Conservation (phyloP, 1,140 invertebrate species). For the Heliconius hermathena region DNA sequence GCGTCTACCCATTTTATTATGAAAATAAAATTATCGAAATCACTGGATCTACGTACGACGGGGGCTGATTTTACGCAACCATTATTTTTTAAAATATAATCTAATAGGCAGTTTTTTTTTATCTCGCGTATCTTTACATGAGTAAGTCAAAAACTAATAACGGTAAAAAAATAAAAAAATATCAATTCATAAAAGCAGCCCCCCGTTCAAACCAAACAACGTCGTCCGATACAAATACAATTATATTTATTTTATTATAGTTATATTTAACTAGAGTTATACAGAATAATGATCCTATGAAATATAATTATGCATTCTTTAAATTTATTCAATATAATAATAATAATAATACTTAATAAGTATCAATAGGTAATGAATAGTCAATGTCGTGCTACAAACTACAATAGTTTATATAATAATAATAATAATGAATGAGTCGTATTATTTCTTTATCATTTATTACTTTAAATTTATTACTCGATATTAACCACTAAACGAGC, state of each 20-base stretch:
- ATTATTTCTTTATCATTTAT: constrained; percentile 78
- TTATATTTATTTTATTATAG: constrained; percentile 81
- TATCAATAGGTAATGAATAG: constrained; percentile 81
- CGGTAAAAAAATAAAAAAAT: constrained; percentile 82
- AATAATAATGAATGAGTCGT: constrained; percentile 79
- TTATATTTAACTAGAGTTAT: constrained; percentile 84
- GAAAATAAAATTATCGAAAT: constrained; percentile 81
- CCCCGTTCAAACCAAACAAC: constrained; percentile 70
- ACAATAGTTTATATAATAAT: constrained; percentile 75
- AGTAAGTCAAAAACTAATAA: constrained; percentile 81
- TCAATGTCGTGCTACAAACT: constrained; percentile 79
- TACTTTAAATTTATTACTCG: constrained; percentile 78
- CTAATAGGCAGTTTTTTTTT: constrained; percentile 79
- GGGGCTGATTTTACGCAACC: constrained; percentile 76
- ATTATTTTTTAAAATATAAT: constrained; percentile 82
- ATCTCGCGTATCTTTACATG: constrained; percentile 75
- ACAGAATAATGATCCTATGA: constrained; percentile 84
- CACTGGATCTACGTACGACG: constrained; percentile 75
- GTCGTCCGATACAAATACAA: constrained; percentile 78
- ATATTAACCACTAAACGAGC: constrained; percentile 77
- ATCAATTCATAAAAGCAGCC: constrained; percentile 78
- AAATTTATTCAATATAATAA: constrained; percentile 80
- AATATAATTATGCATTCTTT: constrained; percentile 83
- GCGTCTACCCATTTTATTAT: constrained; percentile 81
- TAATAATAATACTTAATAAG: constrained; percentile 80